Base-by-base conservation (phyloP, 2,797 vertebrate genomes). In the Gallinago solitaria region DNA sequence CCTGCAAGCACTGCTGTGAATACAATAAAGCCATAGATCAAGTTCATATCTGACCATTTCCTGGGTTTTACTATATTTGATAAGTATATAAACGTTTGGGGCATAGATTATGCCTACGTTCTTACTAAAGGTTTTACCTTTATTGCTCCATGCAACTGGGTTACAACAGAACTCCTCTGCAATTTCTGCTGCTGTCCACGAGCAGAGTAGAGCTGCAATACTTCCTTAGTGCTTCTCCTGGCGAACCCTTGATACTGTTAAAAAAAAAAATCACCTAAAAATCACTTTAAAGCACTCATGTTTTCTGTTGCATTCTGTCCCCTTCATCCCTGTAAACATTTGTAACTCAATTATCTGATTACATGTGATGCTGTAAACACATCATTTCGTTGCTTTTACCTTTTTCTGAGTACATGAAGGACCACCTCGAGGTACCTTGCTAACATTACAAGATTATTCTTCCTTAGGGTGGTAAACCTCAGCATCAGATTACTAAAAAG, bases 91-190 rank as follows among this genome's bases (percentile, higher is more conserved):
- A 48, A 70, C 14, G 6, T 71, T 90, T 33, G 74, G 11, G 48
- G 20, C 20, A 67, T 12, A 74, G 70, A 57, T 64, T 50, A 77
- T 16, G 10, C 33, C 60, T 47, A 35, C 0, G 0, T 56, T 73
- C 67, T 27, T 78, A 43, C 18, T 41, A 78, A 57, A n/a, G 4
- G 11, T 11, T 67, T 93, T 96, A 97, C 97, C 97, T 96, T 95
- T 47, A 96, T 32, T 64, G 30, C 50, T 57, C 11, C 45, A n/a
- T 80, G 32, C 50, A 96, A 81, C 45, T 87, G 94, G 71, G 21
- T 85, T 69, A 90, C 18, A n/a, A 82, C 20, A 20, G 57, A 79
- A n/a, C 25, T 79, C 56, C 28, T 88, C 67, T 76, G 83, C 50
- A 67, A 32, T 9, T 41, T 65, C 84, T 73, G 76, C 54, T 65